Conservation (phyloP, 2,888 invertebrate species). For the Philaethria dido region DNA sequence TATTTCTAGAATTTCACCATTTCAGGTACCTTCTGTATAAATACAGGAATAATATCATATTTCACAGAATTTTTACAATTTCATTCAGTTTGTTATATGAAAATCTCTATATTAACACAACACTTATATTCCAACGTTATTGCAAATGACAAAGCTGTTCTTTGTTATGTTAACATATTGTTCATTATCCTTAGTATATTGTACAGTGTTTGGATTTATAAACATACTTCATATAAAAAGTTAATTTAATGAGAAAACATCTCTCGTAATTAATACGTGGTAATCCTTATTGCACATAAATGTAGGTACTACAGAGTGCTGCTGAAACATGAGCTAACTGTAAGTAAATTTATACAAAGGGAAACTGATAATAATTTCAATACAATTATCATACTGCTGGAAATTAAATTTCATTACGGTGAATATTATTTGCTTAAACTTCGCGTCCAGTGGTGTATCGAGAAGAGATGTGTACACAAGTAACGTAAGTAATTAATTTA, state of each 20-base stretch:
- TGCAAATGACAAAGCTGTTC: background rate
- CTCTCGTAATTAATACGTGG: background rate
- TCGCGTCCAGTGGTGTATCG: background rate
- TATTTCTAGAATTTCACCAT: background rate
- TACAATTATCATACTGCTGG: background rate
- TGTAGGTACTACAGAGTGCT: background rate
- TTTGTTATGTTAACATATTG: background rate
- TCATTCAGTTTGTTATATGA: background rate
- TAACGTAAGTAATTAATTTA: no score
- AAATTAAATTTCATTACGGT: background rate
- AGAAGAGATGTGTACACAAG: background rate
- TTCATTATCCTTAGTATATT: background rate
- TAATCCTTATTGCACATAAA: background rate
- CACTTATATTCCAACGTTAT: background rate
- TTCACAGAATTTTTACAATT: background rate
- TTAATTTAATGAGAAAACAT: background rate
- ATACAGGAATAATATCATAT: background rate
- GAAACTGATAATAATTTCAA: background rate
- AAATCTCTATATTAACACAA: background rate
- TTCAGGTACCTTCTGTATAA: background rate
- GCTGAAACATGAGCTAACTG: background rate
- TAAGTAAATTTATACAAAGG: conserved; percentile 3
- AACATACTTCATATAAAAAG: background rate
- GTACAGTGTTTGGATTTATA: background rate
- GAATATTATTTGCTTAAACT: background rate